A percentile compares a stretch with the other conserved stretches of the same genome.
Conservation (phyloP, 2,113 vertebrate species). For the Eretmochelys imbricata region DNA sequence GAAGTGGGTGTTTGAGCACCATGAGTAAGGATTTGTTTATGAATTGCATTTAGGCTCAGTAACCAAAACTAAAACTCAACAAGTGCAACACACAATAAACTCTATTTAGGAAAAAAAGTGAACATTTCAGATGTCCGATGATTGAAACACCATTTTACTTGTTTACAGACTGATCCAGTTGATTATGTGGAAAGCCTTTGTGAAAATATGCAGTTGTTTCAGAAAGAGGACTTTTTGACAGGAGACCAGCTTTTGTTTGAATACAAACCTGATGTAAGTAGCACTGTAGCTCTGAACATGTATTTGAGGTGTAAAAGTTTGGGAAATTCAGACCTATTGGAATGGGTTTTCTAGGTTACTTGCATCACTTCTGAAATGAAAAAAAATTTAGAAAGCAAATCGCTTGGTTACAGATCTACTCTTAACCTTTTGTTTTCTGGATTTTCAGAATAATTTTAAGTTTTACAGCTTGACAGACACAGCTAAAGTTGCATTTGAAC, state of each 20-base stretch:
- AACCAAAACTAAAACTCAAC: background rate
- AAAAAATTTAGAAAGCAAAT: background rate
- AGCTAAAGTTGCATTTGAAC: background rate
- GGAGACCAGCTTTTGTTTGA: conserved; percentile 97
- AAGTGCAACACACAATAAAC: background rate
- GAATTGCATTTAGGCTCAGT: background rate
- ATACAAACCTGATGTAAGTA: conserved; percentile 86
- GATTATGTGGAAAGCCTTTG: conserved; percentile 95
- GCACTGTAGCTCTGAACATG: background rate
- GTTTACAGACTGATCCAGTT: conserved; percentile 91
- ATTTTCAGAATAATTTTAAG: background rate
- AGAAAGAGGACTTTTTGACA: conserved; percentile 92
- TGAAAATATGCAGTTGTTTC: conserved; percentile 97
- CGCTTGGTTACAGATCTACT: background rate
- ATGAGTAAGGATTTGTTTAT: background rate
- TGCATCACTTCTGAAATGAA: background rate
- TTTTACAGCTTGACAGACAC: background rate
- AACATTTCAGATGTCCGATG: background rate
- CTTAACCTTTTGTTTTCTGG: background rate
- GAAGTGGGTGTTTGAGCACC: background rate
- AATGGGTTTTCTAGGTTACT: background rate
- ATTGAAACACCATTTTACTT: conserved; percentile 19
- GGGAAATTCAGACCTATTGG: background rate
- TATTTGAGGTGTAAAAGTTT: background rate
- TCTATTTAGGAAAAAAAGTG: background rate